Base-by-base conservation (phyloP, 2,113 vertebrate genomes). In the Synchiropus splendidus region DNA sequence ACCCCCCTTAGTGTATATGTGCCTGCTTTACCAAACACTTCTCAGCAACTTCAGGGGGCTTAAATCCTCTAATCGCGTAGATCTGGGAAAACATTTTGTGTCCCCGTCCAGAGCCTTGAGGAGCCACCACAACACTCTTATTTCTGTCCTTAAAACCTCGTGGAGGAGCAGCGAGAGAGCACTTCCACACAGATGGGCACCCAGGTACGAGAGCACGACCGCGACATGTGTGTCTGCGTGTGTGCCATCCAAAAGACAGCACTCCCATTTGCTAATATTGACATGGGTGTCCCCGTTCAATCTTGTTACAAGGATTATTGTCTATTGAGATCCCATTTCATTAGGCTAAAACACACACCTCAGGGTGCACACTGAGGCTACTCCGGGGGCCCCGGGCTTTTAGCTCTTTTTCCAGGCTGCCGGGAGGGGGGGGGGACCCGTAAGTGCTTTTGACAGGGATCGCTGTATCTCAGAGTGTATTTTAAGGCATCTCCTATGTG, bases 231-330 rank as follows among this genome's bases (percentile, higher is more conserved):
- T 39, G 34, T 15, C 16, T n/a, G 30, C 33, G 45, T 45, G 36
- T 10, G 4, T 39, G 17, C 45, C 47, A 31, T 50, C 21, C 37
- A 36, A 67, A 79, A 73, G 52, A 61, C 67, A 80, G 77, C 77
- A 80, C 84, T 83, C 73, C 79, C 52, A 78, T 88, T 90, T 87
- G 72, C 74, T 81, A 73, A 79, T 81, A 81, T 84, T 84, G 83
- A 84, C 85, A 83, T 79, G 80, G 70, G 67, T 86, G 79, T 83
- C 83, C 85, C 63, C 51, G 42, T 72, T 61, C 61, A 83, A 85
- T 87, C 78, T 79, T 77, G 78, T 88, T 88, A 83, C 58, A 72
- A 73, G 80, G 78, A 83, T 87, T 83, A 85, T 84, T 86, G 77
- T 88, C 78, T 79, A 63, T 74, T 69, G 82, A 81, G 80, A 81